A percentile compares a stretch with the other conserved stretches of the same genome.
phyloP scores from a whole-genome alignment of 2,113 vertebrate genomes.

The Cryptotis parvus region DNA sequence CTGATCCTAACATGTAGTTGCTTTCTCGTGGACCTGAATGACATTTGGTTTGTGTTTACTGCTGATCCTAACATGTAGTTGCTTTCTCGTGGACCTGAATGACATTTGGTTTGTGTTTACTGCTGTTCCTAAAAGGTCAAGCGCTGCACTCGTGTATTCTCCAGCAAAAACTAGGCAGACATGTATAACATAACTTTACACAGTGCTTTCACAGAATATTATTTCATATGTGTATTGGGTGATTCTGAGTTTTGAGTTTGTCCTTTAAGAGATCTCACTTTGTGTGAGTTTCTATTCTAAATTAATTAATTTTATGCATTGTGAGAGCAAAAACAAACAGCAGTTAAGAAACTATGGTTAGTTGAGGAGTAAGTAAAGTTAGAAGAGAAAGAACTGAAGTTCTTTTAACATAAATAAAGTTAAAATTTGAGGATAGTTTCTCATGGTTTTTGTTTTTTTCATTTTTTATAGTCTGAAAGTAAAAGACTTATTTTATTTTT shows the following conservation, averaged over 20 bases:
- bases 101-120: no score
- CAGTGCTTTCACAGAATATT: not conserved
- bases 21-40: no score
- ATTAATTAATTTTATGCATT: not conserved
- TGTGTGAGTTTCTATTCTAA: no score
- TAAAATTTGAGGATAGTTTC: not conserved
- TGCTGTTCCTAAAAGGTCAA: conserved; percentile 67
- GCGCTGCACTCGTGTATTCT: not conserved
- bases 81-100: no score
- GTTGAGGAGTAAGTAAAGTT: not conserved
- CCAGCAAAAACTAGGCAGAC: conserved; percentile 7
- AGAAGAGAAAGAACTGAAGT: not conserved
- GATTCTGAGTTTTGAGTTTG: conserved; percentile 9
- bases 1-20: no score
- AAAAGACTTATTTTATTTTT: no score
- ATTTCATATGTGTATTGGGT: conserved; percentile 3
- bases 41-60: no score
- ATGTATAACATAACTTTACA: not conserved
- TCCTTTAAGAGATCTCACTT: not conserved
- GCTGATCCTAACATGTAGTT: no score
- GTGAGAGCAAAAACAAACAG: not conserved
- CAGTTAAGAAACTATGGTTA: not conserved
- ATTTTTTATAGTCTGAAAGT: no score
- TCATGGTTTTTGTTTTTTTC: not conserved
- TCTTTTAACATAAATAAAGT: no score